Conservation (phyloP, 2,113 vertebrate species). For the Lycocorax pyrrhopterus region DNA sequence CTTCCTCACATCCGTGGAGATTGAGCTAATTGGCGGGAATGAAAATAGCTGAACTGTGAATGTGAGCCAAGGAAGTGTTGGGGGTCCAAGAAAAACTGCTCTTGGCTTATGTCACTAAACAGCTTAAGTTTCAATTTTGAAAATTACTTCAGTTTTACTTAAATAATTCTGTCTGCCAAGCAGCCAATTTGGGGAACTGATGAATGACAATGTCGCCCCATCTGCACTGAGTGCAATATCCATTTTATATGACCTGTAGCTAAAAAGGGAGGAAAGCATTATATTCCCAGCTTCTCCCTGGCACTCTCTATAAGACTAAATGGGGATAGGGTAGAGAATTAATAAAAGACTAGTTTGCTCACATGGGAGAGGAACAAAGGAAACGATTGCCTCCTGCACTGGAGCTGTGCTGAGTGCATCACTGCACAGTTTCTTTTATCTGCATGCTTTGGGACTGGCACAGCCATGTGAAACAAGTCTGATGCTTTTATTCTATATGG, state of each 20-base stretch:
- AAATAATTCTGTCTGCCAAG: constrained; percentile 66
- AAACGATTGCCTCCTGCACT: constrained; percentile 24
- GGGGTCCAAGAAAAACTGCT: constrained; percentile 59
- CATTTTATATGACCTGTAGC: constrained; percentile 59
- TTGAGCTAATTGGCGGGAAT: constrained; percentile 59
- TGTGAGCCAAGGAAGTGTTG: constrained; percentile 66
- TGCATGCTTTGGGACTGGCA: constrained; percentile 22
- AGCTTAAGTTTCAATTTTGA: constrained; percentile 72
- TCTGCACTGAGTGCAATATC: constrained; percentile 49
- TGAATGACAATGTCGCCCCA: constrained; percentile 46
- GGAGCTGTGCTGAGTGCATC: constrained; percentile 24
- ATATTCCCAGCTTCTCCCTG: constrained; percentile 30
- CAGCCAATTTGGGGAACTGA: constrained; percentile 60
- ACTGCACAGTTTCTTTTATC: constrained; percentile 4
- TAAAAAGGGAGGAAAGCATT: constrained; percentile 32
- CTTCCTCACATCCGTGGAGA: constrained; percentile 43
- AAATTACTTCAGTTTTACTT: constrained; percentile 72
- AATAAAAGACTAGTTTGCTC: constrained; percentile 42
- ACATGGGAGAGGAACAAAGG: constrained; percentile 46
- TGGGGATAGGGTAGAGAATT: not conserved
- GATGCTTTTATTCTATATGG: constrained; percentile 13
- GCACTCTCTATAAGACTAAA: constrained; percentile 3
- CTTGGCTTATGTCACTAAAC: constrained; percentile 59
- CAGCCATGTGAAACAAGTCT: not conserved
- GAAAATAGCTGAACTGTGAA: constrained; percentile 33